These are phyloP conservation scores for Ophonus ardosiacus DNA, from an alignment of 2,888 invertebrate genomes.

Conservation along the genomic window DNA sequence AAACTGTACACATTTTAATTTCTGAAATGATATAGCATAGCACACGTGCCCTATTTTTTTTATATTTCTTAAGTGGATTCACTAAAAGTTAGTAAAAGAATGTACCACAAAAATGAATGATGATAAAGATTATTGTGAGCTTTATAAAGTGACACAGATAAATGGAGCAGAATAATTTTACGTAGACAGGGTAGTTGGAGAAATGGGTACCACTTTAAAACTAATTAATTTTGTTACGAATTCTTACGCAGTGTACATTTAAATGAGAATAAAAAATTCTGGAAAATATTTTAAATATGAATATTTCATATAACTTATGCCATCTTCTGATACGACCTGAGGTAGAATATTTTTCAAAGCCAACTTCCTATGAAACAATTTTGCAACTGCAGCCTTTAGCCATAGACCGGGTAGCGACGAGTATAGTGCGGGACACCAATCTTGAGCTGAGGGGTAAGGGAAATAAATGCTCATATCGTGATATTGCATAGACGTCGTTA, in stretches of 20 bases:
- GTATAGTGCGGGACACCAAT: too few relatives aligned
- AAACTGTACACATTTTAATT: neutral
- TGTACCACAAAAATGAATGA: conserved; percentile 9
- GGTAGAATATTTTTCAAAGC: too few relatives aligned
- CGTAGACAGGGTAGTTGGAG: neutral
- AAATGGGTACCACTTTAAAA: neutral
- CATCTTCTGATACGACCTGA: too few relatives aligned
- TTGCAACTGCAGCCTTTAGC: too few relatives aligned
- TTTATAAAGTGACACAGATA: conserved; percentile 15
- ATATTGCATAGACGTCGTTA: too few relatives aligned
- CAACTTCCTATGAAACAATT: too few relatives aligned
- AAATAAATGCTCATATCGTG: too few relatives aligned
- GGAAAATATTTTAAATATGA: neutral
- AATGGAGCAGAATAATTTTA: neutral
- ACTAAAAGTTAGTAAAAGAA: conserved; percentile 9
- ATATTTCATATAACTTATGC: neutral
- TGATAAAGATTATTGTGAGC: conserved; percentile 12
- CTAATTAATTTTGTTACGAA: neutral
- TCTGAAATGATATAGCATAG: neutral
- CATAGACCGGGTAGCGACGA: too few relatives aligned
- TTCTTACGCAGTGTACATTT: neutral
- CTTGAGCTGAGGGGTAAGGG: too few relatives aligned
- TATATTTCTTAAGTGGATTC: conserved; percentile 15
- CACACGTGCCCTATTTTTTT: conserved; percentile 14
- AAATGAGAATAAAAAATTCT: neutral